phyloP scores from a whole-genome alignment of 2,888 invertebrate species.

The Plagodis dolabraria region DNA sequence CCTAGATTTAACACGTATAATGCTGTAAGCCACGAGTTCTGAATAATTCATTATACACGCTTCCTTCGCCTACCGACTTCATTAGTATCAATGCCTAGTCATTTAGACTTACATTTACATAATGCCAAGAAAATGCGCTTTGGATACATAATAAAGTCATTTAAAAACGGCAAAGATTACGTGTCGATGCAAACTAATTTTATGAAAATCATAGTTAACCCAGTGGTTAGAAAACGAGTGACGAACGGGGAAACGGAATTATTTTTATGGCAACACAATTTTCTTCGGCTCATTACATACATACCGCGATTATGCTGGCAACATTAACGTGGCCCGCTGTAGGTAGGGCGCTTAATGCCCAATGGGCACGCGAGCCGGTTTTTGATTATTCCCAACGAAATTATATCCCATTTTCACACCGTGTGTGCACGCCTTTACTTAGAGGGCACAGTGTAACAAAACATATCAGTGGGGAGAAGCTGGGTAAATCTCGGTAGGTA shows the following conservation, averaged over 20 bases:
- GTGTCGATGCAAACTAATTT: constrained; percentile 35
- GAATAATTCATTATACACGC: constrained; percentile 24
- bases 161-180: constrained; percentile 34
- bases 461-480: constrained; percentile 22
- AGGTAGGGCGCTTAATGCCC: constrained; percentile 81
- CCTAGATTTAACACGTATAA: constrained; percentile 14
- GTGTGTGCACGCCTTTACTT: constrained; percentile 62
- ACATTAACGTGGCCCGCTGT: constrained; percentile 77
- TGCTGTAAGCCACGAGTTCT: constrained; percentile 19
- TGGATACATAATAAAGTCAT: constrained; percentile 36
- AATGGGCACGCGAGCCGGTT: constrained; percentile 80
- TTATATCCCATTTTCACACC: constrained; percentile 84
- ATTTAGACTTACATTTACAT: constrained; percentile 30
- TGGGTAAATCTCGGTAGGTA: no score
- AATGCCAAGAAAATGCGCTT: constrained; percentile 29
- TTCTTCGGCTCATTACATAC: constrained; percentile 83
- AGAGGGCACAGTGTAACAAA: constrained; percentile 39
- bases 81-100: constrained; percentile 28
- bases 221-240: constrained; percentile 58
- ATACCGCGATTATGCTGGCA: constrained; percentile 76
- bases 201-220: constrained; percentile 37
- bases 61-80: constrained; percentile 25
- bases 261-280: constrained; percentile 85
- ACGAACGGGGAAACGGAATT: constrained; percentile 74
- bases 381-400: constrained; percentile 82